Conservation (phyloP, 1,140 invertebrate species). For the Thrips palmi region DNA sequence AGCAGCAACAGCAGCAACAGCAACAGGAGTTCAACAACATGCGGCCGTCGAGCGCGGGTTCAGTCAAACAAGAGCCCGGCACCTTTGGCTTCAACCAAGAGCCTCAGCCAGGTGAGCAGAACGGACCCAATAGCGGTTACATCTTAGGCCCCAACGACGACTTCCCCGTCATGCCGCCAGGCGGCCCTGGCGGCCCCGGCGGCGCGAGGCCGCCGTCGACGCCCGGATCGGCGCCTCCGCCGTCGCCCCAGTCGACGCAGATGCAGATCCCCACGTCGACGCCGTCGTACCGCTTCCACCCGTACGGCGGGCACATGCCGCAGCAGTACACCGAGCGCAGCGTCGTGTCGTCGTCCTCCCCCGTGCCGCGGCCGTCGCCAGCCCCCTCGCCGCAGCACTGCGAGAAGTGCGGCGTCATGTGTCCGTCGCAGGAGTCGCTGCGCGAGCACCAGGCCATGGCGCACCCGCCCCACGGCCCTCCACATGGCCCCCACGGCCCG, state of each 20-base stretch:
- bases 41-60: no score
- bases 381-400: constrained; percentile 48
- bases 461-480: constrained; percentile 40
- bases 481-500: constrained; percentile 38
- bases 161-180: constrained; percentile 18
- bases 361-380: constrained; percentile 34
- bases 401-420: constrained; percentile 60
- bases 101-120: no score
- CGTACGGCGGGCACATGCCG: constrained; percentile 27
- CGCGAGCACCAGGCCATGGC: constrained; percentile 48
- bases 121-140: no score
- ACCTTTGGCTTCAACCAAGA: no score
- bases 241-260: constrained; percentile 12
- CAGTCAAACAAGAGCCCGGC: no score
- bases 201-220: constrained; percentile 15
- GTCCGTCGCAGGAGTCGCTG: constrained; percentile 44
- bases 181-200: constrained; percentile 20
- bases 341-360: constrained; percentile 34
- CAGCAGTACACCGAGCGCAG: constrained; percentile 23
- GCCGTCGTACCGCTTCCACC: constrained; percentile 19
- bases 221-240: constrained; percentile 4
- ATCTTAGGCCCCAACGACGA: no score
- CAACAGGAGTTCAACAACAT: no score
- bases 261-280: no score
- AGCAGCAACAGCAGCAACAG: no score